These are phyloP conservation scores for Ammodytes marinus DNA, from an alignment of 2,113 vertebrate species.

Conservation along the genomic window DNA sequence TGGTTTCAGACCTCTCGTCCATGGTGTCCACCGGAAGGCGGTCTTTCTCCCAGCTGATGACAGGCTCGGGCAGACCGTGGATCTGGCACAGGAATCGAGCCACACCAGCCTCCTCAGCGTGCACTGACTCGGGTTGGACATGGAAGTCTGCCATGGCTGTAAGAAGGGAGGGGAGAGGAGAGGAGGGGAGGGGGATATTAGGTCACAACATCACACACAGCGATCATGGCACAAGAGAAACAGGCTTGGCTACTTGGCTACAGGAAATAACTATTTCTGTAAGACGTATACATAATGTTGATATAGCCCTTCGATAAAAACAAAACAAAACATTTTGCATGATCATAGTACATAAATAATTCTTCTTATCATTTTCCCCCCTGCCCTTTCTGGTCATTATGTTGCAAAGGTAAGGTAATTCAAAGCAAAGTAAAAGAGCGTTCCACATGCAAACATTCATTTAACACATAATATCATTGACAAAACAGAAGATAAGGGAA, in stretches of 20 bases:
- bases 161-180: constrained; percentile 36
- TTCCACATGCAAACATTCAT: constrained; percentile 8
- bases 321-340: not conserved
- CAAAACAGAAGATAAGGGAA: constrained; percentile 15
- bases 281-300: not conserved
- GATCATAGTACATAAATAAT: not conserved
- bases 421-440: not conserved
- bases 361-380: not conserved
- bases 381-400: not conserved
- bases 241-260: constrained; percentile 13
- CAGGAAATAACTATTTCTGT: not conserved
- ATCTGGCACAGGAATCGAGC: constrained; percentile 98
- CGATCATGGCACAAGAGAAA: not conserved
- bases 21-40: constrained; percentile 88
- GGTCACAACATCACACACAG: constrained; percentile 11
- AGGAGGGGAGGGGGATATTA: constrained; percentile 13
- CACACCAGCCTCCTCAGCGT: constrained; percentile 92
- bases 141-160: constrained; percentile 97
- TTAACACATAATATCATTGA: not conserved
- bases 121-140: constrained; percentile 90
- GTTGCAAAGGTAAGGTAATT: not conserved
- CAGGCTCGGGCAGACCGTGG: constrained; percentile 93
- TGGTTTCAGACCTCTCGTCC: constrained; percentile 88
- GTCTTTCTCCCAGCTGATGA: constrained; percentile 97
- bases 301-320: not conserved